Conservation (phyloP, 92 coral and sea anemone genomes). For the Porites lobata region DNA sequence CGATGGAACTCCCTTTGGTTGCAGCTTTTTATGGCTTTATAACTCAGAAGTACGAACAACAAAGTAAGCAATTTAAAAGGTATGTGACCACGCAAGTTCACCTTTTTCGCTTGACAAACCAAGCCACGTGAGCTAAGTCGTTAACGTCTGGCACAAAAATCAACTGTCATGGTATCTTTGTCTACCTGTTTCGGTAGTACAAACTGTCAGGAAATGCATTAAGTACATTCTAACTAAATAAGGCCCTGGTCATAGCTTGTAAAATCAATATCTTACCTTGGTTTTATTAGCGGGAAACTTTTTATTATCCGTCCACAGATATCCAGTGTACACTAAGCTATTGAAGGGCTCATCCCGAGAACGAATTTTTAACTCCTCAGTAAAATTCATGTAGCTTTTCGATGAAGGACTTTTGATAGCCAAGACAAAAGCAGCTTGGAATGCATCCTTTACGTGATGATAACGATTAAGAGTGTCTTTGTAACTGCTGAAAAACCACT, state of each 20-base stretch:
- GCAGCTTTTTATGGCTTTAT: too few relatives aligned
- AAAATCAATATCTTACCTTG: conserved; percentile 50
- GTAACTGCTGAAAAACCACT: conserved; percentile 94
- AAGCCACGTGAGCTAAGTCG: too few relatives aligned
- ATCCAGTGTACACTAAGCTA: conserved; percentile 85
- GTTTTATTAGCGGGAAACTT: conserved; percentile 74
- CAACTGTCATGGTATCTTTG: too few relatives aligned
- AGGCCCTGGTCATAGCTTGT: background rate
- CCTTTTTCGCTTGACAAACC: too few relatives aligned
- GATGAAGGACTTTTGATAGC: conserved; percentile 82
- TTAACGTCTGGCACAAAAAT: too few relatives aligned
- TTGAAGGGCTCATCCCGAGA: conserved; percentile 76
- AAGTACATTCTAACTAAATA: background rate
- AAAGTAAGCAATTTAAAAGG: too few relatives aligned
- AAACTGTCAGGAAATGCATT: background rate
- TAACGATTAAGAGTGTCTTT: conserved; percentile 55
- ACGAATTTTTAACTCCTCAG: conserved; percentile 75
- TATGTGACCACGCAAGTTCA: too few relatives aligned
- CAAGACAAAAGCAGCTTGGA: conserved; percentile 82
- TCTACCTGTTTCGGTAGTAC: too few relatives aligned
- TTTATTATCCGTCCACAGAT: conserved; percentile 44
- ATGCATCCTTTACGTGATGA: conserved; percentile 72
- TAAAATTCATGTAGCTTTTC: conserved; percentile 68
- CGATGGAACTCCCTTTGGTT: too few relatives aligned
- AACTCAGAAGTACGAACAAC: too few relatives aligned